phyloP scores from a whole-genome alignment of 2,113 vertebrate genomes.

The Eretmochelys imbricata region DNA sequence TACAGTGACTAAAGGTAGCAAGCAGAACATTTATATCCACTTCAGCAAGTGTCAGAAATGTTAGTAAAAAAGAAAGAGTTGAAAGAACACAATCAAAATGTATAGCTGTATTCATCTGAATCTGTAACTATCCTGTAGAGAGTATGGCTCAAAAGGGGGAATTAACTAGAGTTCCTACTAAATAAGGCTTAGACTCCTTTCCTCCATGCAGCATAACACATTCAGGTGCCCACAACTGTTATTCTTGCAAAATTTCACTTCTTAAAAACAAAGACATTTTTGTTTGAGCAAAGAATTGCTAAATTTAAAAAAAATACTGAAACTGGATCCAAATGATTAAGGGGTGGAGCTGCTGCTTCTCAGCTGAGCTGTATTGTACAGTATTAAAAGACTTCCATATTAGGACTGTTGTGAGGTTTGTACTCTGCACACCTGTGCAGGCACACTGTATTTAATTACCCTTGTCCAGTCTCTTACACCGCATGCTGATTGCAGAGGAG shows the following conservation, averaged over 20 bases:
- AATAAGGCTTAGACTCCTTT: neutral
- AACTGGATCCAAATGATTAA: neutral
- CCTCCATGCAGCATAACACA: neutral
- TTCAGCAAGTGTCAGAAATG: neutral
- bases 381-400: conserved; percentile 4
- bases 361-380: neutral
- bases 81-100: neutral
- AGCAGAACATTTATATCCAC: neutral
- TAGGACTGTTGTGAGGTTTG: conserved; percentile 12
- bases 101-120: neutral
- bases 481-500: conserved; percentile 34
- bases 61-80: neutral
- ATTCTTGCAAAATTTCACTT: conserved; percentile 5
- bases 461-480: conserved; percentile 6
- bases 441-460: conserved; percentile 59
- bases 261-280: neutral
- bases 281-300: neutral
- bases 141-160: neutral
- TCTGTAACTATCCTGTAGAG: neutral
- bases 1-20: neutral
- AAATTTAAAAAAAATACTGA: neutral
- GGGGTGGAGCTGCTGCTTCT: neutral
- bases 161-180: neutral
- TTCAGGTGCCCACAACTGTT: fast-evolving
- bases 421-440: conserved; percentile 43